Base-by-base conservation (phyloP, 2,888 invertebrate species). In the Epiperipatus broadwayi region DNA sequence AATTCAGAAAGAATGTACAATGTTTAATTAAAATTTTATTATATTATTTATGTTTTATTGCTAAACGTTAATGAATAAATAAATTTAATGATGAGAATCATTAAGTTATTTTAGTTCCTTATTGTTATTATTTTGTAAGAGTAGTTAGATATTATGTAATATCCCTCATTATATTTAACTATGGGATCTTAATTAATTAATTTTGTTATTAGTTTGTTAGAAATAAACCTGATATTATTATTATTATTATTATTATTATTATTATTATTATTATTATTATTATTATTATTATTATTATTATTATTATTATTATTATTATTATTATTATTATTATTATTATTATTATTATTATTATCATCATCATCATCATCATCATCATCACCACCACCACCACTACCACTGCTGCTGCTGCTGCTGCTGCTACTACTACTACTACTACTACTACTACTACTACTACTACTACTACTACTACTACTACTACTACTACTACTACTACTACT, bases 381-480 rank as follows among this genome's bases (percentile, higher is more conserved):
- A 33, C 33, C 33, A 33, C 33, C 33, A 33, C 33, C 33, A 33
- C 33, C 33, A 33, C 33, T 33, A 33, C 33, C 33, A 33, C 33
- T 36, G 15, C 33, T 36, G 15, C 33, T 36, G 15, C 33, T 36
- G 14, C 33, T 36, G 15, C 37, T 37, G 19, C 37, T 37, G 19
- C 37, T 37, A 37, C 37, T 37, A 37, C 37, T 37, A 37, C 37
- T 36, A 33, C 33, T 36, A 33, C 33, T 36, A 33, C 33, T 36
- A 33, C 33, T 36, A 33, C 33, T 34, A 33, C 33, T 36, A 33
- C 33, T 36, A 33, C 33, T 36, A 33, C 33, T 33, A 33, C 33
- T 36, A 37, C 37, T 37, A 37, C 37, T 37, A 37, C 37, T 37
- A 37, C 37, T 36, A 33, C 33, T 36, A 33, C 33, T 37, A 37